Evolutionary conservation across 37 sponge, comb jelly and placozoan genomes (phyloP), one percentile per base, ranked within the genome.

Genomic region (Diacarnus erythraeanus): DNA sequence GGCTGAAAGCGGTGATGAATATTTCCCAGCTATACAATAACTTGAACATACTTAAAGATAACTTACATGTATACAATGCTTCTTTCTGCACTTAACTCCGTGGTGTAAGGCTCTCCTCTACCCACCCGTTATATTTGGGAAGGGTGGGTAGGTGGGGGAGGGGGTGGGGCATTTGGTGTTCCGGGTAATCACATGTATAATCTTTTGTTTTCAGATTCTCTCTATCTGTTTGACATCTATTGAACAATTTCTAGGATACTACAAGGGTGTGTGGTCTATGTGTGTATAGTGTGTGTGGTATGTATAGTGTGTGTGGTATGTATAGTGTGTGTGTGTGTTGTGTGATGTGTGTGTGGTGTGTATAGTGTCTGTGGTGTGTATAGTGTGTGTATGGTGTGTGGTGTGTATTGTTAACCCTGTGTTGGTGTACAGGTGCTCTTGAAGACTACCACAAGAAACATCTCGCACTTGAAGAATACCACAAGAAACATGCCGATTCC

Each of bases 171-270:
- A n/a, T n/a, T n/a, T n/a, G n/a, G n/a, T n/a, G n/a, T n/a, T n/a
- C n/a, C n/a, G n/a, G n/a, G n/a, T n/a, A n/a, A n/a, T n/a, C n/a
- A 9, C n/a, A 64, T 25, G 10, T 27, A 27, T 68, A 3, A 15
- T 35, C 26, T 2, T 51, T 29, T 64, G 9, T 3, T 36, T 69
- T 1, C 29, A 79, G 67, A 44, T 78, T 31, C 59, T 83, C 25
- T 12, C 75, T 69, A 59, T 75, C 18, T 89, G 89, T 73, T 65
- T 78, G 51, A 42, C 64, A 20, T 47, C 56, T 30, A 37, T 89
- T 51, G n/a, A 37, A 30, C 60, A 69, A 3, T 79, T 89, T 54
- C 89, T 84, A 80, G 27, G 22, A 25, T 74, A 57, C 5, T 83
- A 84, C 31, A 64, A 51, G 80, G 75, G 89, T 89, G 23, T 35